Evolutionary conservation across 2,797 vertebrate genomes (phyloP), one percentile per base, ranked within the genome.

Genomic region (Melanotaenia nigrans): DNA sequence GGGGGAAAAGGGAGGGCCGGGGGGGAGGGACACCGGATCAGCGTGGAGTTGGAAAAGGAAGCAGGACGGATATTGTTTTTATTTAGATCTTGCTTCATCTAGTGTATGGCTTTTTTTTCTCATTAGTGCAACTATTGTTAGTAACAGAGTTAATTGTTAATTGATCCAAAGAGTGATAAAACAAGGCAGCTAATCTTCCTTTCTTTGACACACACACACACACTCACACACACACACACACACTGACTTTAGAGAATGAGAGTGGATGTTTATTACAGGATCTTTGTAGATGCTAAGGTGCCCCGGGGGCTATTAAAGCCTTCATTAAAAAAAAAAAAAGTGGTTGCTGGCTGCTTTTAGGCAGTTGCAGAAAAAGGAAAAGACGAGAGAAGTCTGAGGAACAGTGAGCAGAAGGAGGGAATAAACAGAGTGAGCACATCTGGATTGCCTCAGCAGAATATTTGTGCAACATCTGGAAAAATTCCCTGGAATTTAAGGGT

Each of bases 401-500:
- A 78, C 77, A 16, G 72, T 12, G 58, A 81, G 84, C 77, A 78
- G 79, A 83, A 87, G 75, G 81, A 84, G 75, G 83, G 85, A 80
- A 81, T 81, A 89, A 89, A 88, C 79, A 77, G 76, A 77, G 79
- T 67, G 85, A 84, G 89, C 89, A 94, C 94, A 95, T 95, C 95
- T 95, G 94, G 94, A 94, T 92, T 76, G 87, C 85, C 91, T 93
- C 92, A 93, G 83, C 77, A 82, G 90, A 92, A 89, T 92, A 92
- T 93, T 93, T 93, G 86, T 73, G 84, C 84, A 94, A 93, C 93
- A 94, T 95, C 93, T 95, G 93, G 92, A 93, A 92, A 92, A 92
- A 92, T 93, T 90, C 88, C 80, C 87, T 89, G 91, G 93, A 93
- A 95, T 94, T 94, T 92, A 88, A 94, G 87, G 89, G 90, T 92